Conservation (phyloP, 2,888 invertebrate species). For the Elmis aenea region DNA sequence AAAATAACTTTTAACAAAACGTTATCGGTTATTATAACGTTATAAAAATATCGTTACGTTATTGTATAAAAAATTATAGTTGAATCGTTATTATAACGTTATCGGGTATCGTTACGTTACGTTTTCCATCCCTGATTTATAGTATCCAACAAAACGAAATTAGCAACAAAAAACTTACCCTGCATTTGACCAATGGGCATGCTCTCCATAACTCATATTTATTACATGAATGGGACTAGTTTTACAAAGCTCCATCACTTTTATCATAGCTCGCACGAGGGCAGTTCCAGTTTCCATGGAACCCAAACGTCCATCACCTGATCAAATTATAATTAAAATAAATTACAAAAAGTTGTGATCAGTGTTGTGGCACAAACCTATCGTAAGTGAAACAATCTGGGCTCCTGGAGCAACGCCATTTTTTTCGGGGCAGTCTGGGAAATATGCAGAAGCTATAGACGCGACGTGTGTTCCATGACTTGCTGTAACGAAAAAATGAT, state of each 20-base stretch:
- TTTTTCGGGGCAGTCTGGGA: slow-evolving; percentile 77
- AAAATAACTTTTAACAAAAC: too few species aligned
- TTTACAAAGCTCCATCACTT: slow-evolving; percentile 69
- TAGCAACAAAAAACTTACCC: slow-evolving; percentile 58
- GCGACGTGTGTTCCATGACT: slow-evolving; percentile 98
- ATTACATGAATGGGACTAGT: slow-evolving; percentile 73
- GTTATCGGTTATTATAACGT: too few species aligned
- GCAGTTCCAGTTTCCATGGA: slow-evolving; percentile 98
- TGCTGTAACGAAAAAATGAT: slow-evolving; percentile 63
- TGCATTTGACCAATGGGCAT: slow-evolving; percentile 83
- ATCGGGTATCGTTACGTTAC: too few species aligned
- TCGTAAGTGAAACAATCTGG: slow-evolving; percentile 85
- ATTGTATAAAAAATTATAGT: too few species aligned
- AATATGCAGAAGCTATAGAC: slow-evolving; percentile 89
- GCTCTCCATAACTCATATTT: slow-evolving; percentile 98
- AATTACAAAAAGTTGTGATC: not conserved
- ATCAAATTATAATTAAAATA: not conserved
- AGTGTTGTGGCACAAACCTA: too few species aligned
- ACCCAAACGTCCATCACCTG: slow-evolving; percentile 80
- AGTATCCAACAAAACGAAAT: not conserved
- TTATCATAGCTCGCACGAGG: slow-evolving; percentile 84
- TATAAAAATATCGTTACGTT: too few species aligned
- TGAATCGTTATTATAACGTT: too few species aligned
- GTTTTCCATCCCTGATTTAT: too few species aligned
- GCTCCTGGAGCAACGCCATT: slow-evolving; percentile 97